Conservation (phyloP, 2,113 vertebrate genomes). For the Syngnathoides biaculeatus region DNA sequence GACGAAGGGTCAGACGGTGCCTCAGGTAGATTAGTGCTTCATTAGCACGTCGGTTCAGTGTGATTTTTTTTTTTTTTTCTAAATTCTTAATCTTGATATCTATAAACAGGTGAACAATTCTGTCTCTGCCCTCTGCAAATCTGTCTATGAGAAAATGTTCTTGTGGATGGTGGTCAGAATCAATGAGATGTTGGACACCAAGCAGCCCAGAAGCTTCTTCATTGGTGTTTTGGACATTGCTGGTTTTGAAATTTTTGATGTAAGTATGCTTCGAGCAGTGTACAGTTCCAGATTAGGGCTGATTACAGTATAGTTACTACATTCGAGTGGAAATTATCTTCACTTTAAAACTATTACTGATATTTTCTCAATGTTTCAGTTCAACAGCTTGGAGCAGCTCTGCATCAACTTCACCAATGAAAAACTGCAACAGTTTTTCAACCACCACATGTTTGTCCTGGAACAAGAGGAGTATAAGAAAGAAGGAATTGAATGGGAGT, state of each 20-base stretch:
- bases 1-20: constrained; percentile 76
- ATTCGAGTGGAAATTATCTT: neutral
- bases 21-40: constrained; percentile 61
- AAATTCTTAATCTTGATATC: neutral
- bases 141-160: constrained; percentile 80
- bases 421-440: constrained; percentile 89
- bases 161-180: constrained; percentile 75
- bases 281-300: neutral
- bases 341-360: neutral
- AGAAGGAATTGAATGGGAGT: constrained; percentile 83
- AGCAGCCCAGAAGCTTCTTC: constrained; percentile 67
- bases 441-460: constrained; percentile 83
- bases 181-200: constrained; percentile 74
- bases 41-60: neutral
- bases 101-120: constrained; percentile 66
- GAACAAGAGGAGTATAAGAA: constrained; percentile 88
- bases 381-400: constrained; percentile 84
- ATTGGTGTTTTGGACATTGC: constrained; percentile 78
- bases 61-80: neutral
- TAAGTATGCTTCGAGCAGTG: constrained; percentile 35
- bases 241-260: constrained; percentile 79
- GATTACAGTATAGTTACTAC: too few relatives aligned
- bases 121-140: constrained; percentile 68
- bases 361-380: constrained; percentile 15
- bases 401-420: constrained; percentile 90